A percentile compares a stretch with the other conserved stretches of the same genome.
Evolutionary conservation across 2,797 vertebrate species (phyloP).

Genomic region (Sciurus vulgaris): DNA sequence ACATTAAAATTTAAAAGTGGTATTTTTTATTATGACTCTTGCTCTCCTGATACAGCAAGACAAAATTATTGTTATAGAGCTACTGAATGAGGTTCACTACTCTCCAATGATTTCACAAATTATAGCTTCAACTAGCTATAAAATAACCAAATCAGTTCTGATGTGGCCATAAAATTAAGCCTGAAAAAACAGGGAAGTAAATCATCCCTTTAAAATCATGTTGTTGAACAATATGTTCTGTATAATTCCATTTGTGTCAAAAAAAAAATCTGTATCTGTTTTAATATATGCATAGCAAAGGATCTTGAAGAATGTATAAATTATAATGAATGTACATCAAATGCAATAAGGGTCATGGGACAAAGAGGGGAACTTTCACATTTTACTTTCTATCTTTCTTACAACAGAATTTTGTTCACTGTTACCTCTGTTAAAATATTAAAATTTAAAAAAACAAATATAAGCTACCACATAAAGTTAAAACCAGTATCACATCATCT

Average conservation of each 20-base stretch:
- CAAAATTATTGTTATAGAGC: constrained; percentile 67
- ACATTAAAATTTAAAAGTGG: constrained; percentile 50
- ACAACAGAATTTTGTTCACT: background rate
- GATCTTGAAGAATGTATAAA: constrained; percentile 14
- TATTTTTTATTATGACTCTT: constrained; percentile 69
- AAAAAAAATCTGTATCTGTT: constrained; percentile 26
- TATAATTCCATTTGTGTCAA: constrained; percentile 42
- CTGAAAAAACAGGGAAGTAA: constrained; percentile 71
- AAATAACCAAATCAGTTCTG: constrained; percentile 79
- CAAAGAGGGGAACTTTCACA: background rate
- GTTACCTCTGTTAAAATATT: background rate
- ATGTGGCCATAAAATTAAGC: constrained; percentile 76
- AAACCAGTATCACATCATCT: constrained; percentile 23
- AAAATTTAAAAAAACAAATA: constrained; percentile 41
- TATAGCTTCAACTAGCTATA: constrained; percentile 74
- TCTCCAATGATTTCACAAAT: constrained; percentile 73
- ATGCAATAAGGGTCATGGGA: background rate
- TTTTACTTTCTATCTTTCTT: background rate
- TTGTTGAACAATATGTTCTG: constrained; percentile 64
- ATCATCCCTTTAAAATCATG: constrained; percentile 74
- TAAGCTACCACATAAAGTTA: constrained; percentile 14
- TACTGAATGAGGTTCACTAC: constrained; percentile 67
- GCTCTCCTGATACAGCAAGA: constrained; percentile 64
- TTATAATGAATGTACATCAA: background rate
- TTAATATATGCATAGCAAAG: background rate